Evolutionary conservation across 2,113 vertebrate genomes (phyloP).

Genomic region (Brachirus orientalis): DNA sequence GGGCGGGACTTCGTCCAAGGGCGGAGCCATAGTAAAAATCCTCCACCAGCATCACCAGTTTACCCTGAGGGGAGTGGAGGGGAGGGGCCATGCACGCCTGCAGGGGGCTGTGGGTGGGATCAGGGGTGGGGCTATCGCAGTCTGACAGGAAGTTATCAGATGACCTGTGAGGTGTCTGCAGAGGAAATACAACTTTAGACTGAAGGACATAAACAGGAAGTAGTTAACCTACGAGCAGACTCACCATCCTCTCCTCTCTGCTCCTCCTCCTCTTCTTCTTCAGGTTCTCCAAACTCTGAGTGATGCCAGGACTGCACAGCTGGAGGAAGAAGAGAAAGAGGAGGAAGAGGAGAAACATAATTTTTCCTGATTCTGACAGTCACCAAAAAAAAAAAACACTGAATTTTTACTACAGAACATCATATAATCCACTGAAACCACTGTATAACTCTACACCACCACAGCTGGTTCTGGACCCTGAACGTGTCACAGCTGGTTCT

Average conservation of each 20-base stretch:
- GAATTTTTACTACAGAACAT: no score
- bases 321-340: slow-evolving; percentile 9
- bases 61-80: neutral
- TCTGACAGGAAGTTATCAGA: slow-evolving; percentile 20
- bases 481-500: no score
- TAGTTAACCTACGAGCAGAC: neutral
- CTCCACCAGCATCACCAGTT: slow-evolving; percentile 70
- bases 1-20: rapidly evolving
- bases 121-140: neutral
- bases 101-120: neutral
- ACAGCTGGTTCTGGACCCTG: no score
- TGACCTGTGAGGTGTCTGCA: neutral
- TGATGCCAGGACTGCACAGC: slow-evolving; percentile 53
- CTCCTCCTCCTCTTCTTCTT: slow-evolving; percentile 34
- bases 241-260: slow-evolving; percentile 2
- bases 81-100: neutral
- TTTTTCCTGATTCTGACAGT: no score
- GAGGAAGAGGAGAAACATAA: neutral
- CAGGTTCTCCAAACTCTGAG: slow-evolving; percentile 48
- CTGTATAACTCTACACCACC: no score
- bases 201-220: slow-evolving; percentile 23
- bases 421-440: no score
- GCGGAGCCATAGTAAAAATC: slow-evolving; percentile 70
- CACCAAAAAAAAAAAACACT: no score
- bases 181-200: slow-evolving; percentile 1